Evolutionary conservation across 2,888 invertebrate genomes (phyloP).

Genomic region (Coenonympha arcania): DNA sequence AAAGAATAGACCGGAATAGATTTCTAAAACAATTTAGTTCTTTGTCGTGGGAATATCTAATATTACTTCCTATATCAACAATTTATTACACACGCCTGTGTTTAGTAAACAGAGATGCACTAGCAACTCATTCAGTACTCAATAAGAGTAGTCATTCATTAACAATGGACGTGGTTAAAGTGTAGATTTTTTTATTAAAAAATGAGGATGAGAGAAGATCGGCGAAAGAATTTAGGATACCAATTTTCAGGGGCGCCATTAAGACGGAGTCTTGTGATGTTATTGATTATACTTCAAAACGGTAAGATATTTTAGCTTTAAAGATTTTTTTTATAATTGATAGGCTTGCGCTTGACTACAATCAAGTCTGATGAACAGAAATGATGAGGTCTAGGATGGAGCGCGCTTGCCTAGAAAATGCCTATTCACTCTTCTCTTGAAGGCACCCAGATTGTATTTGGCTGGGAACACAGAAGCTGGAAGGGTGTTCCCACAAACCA

Average conservation of each 20-base stretch:
- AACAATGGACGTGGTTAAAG: background rate
- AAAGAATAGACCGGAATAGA: background rate
- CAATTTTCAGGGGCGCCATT: background rate
- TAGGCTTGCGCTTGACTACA: no score
- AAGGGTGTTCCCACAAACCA: no score
- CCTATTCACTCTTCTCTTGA: no score
- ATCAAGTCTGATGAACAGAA: no score
- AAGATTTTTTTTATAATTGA: no score
- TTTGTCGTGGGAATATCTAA: conserved; percentile 10
- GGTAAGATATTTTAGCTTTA: no score
- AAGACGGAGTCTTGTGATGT: background rate
- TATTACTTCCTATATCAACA: background rate
- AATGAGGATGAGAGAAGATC: no score
- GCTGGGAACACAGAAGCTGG: no score
- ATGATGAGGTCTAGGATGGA: no score
- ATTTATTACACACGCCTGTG: background rate
- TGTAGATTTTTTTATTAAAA: no score
- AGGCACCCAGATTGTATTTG: no score
- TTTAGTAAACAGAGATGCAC: background rate
- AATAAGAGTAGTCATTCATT: background rate
- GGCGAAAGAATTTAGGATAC: background rate
- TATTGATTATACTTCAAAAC: background rate
- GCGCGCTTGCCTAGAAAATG: no score
- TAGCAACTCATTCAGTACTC: background rate
- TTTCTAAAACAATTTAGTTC: background rate